These are phyloP conservation scores for Diadromus collaris DNA, from an alignment of 2,888 invertebrate genomes.

Conservation along the genomic window DNA sequence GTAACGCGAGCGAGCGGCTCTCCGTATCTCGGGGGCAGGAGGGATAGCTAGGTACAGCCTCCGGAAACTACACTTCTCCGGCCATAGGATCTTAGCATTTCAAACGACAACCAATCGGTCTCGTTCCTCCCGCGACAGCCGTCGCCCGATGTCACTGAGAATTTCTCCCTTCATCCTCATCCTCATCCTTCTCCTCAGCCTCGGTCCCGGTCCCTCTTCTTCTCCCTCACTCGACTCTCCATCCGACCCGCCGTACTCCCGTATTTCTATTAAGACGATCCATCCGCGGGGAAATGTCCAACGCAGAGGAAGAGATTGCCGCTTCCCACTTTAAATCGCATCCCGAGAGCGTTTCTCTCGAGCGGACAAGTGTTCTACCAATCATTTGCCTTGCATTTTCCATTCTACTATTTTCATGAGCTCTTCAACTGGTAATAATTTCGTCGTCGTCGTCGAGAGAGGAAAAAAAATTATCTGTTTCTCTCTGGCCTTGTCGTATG, in stretches of 20 bases:
- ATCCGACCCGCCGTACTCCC: slow-evolving; percentile 32
- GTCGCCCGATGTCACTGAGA: slow-evolving; percentile 38
- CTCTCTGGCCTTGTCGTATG: neutral
- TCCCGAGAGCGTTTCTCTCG: neutral
- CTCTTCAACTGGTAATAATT: neutral
- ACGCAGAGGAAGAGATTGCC: slow-evolving; percentile 22
- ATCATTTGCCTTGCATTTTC: neutral
- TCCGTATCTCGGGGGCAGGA: neutral
- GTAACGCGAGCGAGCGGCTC: neutral
- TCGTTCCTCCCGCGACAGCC: slow-evolving; percentile 47
- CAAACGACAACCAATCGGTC: slow-evolving; percentile 57
- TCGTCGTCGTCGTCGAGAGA: neutral
- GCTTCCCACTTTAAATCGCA: slow-evolving; percentile 42
- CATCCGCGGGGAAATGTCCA: slow-evolving; percentile 56
- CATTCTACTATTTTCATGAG: neutral
- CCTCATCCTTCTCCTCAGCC: neutral
- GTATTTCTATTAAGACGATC: slow-evolving; percentile 63
- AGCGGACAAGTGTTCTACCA: neutral
- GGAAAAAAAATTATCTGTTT: neutral
- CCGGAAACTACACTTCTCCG: slow-evolving; percentile 14
- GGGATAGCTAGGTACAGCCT: too few species aligned
- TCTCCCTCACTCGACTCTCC: too few species aligned
- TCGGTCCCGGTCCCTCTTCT: too few species aligned
- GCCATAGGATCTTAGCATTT: slow-evolving; percentile 49
- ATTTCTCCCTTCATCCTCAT: slow-evolving; percentile 22